phyloP scores from a whole-genome alignment of 1,140 invertebrate genomes.

The Helicoverpa armigera region DNA sequence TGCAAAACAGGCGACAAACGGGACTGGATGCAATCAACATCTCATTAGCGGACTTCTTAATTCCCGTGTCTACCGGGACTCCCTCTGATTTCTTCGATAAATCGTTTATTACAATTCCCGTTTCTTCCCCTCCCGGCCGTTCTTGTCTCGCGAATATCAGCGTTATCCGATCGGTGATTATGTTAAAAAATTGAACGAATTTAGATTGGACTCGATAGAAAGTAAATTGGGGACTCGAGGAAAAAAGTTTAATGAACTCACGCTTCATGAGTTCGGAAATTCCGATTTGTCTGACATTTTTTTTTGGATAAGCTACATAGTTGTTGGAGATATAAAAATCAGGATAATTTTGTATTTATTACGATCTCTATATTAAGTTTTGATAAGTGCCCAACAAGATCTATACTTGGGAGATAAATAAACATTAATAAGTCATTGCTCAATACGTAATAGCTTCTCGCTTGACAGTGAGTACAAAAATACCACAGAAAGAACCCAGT shows the following conservation, averaged over 20 bases:
- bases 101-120: conserved; percentile 73
- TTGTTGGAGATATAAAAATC: conserved; percentile 24
- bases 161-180: conserved; percentile 73
- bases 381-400: neutral
- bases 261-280: conserved; percentile 52
- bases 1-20: conserved; percentile 71
- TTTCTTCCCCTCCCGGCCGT: conserved; percentile 48
- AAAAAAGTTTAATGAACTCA: conserved; percentile 77
- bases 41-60: conserved; percentile 80
- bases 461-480: too few species aligned
- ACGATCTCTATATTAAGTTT: neutral
- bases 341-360: conserved; percentile 13
- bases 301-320: conserved; percentile 42
- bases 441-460: too few species aligned
- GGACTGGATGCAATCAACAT: conserved; percentile 79
- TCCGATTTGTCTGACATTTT: conserved; percentile 44
- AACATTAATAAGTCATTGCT: too few species aligned
- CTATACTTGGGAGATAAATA: neutral
- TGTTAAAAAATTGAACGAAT: conserved; percentile 70
- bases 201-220: conserved; percentile 64
- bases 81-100: conserved; percentile 75
- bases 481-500: too few species aligned
- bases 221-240: conserved; percentile 59
- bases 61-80: conserved; percentile 69
- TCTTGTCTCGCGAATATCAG: conserved; percentile 69